Conservation (phyloP, 2,797 vertebrate species). For the Parotocinclus haroldoi region DNA sequence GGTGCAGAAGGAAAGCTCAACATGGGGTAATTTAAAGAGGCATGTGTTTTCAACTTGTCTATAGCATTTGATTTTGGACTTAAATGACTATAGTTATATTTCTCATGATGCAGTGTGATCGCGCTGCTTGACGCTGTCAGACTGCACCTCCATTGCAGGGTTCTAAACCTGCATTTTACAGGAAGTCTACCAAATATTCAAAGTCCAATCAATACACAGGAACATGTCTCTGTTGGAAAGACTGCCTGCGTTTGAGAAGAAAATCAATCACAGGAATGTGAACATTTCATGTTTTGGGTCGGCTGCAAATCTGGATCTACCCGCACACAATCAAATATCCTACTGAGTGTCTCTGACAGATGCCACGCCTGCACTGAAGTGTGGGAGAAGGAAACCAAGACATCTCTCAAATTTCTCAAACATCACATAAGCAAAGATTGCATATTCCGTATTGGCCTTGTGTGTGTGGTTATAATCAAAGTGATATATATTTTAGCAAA, state of each 20-base stretch:
- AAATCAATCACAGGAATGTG: conserved; percentile 59
- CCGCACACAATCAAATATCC: conserved; percentile 13
- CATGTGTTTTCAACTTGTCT: not conserved
- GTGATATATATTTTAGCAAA: conserved; percentile 5
- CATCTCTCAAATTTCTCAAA: conserved; percentile 13
- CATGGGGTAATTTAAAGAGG: conserved; percentile 3
- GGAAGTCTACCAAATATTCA: conserved; percentile 63
- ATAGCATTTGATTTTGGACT: conserved; percentile 2
- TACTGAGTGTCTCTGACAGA: conserved; percentile 7
- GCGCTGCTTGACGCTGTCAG: conserved; percentile 8
- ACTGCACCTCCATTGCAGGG: conserved; percentile 37
- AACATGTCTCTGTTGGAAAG: conserved; percentile 58
- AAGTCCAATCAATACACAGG: conserved; percentile 56
- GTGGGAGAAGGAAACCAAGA: conserved; percentile 7
- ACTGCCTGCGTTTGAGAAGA: conserved; percentile 56
- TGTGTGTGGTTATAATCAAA: not conserved
- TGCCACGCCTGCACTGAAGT: not conserved
- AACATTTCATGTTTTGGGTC: conserved; percentile 27
- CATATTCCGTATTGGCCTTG: conserved; percentile 2
- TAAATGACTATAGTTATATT: not conserved
- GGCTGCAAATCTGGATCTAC: conserved; percentile 20
- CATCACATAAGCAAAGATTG: not conserved
- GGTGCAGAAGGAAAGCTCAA: not conserved
- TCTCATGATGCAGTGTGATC: not conserved
- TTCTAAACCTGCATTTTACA: too few species aligned